Base-by-base conservation (phyloP, 2,797 vertebrate species). In the Arnoldichthys spilopterus region DNA sequence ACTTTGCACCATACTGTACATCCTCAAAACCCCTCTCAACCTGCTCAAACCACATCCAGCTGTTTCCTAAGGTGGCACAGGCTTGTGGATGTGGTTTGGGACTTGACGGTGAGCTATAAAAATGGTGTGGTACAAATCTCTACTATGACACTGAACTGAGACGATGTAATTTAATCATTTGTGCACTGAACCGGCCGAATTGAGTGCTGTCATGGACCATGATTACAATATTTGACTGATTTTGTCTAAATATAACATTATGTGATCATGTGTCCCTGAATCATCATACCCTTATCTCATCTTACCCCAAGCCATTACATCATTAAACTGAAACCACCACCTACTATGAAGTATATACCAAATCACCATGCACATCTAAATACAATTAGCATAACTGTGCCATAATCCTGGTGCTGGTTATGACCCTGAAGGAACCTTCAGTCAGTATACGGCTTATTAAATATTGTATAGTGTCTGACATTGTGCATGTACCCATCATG, bases 361-460 rank as follows among this genome's bases (percentile, higher is more conserved):
- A 53, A 70, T 53, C 7, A 51, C 18, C 8, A 3, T 51, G 28
- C 24, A 32, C 9, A 32, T 69, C 11, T 51, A 53, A 18, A 12
- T 53, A 32, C 20, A 40, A 56, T 37, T 24, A 40, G 69, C 69
- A 37, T 56, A 56, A 40, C 20, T 5, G n/a, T 18, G 47, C 49
- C 53, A 30, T 20, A 24, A 8, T 26, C 58, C 63, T 67, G 63
- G n/a, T 40, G 20, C 15, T 61, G 28, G 18, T n/a, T 32, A 24
- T 75, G 49, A 71, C 68, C 58, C 66, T 56, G 66, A 64, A 4
- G 3, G 28, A 22, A 66, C 49, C 79, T 85, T 86, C 84, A 79
- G 76, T 81, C 80, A 75, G 34, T 37, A 82, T 51, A 61, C 82
- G 61, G 67, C 80, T 85, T 79, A 84, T 28, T 87, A 84, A 84